Conservation (phyloP, 2,113 vertebrate species). For the Mungos mungo region DNA sequence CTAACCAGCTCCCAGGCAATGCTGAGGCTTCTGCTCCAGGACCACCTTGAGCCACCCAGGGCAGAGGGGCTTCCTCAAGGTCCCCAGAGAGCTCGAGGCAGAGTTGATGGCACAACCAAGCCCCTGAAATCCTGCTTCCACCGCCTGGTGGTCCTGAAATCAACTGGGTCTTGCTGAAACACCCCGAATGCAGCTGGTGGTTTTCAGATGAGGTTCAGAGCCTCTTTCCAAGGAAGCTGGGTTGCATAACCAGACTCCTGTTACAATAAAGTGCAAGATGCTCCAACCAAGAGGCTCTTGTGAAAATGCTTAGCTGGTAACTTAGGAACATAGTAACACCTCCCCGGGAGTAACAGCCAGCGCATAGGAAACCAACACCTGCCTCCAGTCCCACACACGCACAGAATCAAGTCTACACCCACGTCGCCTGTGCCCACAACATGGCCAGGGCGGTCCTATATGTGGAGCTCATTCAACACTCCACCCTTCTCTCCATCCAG, state of each 20-base stretch:
- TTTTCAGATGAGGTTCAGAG: background rate
- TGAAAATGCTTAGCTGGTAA: background rate
- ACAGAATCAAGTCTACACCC: background rate
- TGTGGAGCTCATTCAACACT: background rate
- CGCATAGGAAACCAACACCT: background rate
- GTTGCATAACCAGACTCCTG: background rate
- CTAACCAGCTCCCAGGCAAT: background rate
- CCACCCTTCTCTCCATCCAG: background rate
- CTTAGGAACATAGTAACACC: slow-evolving; percentile 60
- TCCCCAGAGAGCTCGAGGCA: background rate
- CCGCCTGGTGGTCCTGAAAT: background rate
- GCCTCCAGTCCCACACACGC: background rate
- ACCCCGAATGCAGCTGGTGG: background rate
- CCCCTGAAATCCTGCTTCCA: background rate
- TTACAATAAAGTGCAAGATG: background rate
- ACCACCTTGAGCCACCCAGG: background rate
- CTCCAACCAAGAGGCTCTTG: background rate
- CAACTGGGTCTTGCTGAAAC: background rate
- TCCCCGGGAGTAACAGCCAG: slow-evolving; percentile 22
- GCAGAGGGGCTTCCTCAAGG: background rate
- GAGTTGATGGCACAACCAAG: background rate
- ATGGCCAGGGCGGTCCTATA: background rate
- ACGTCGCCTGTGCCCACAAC: background rate
- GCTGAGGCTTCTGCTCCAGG: background rate
- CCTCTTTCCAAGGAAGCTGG: background rate